These are phyloP conservation scores for Metellina segmentata DNA, from an alignment of 2,888 invertebrate species.

Conservation along the genomic window DNA sequence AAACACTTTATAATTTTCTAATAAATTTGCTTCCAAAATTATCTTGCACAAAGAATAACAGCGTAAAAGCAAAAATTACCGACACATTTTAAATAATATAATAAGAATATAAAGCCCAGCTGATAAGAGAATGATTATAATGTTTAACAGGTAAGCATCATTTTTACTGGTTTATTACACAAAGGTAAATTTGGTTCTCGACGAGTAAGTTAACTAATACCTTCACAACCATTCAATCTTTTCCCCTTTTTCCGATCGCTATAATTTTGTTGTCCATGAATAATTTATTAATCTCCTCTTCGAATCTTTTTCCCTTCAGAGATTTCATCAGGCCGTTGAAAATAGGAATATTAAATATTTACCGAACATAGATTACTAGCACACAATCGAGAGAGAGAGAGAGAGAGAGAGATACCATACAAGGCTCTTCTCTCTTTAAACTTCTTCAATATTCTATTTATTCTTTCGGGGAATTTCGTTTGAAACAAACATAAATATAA, in stretches of 20 bases:
- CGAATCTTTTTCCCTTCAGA: neutral
- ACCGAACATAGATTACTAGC: neutral
- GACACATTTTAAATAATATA: neutral
- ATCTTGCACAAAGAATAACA: no score
- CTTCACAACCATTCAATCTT: neutral
- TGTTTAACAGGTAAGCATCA: neutral
- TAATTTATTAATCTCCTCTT: neutral
- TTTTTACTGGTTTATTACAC: neutral
- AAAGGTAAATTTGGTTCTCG: neutral
- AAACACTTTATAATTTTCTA: no score
- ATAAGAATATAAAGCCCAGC: neutral
- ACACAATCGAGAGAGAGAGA: neutral
- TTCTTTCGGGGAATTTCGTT: neutral
- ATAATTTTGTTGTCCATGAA: neutral
- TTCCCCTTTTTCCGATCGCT: neutral
- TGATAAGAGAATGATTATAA: neutral
- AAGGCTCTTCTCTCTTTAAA: neutral
- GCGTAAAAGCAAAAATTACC: no score
- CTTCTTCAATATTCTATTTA: neutral
- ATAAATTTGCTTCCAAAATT: no score
- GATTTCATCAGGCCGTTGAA: neutral
- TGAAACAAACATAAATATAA: no score
- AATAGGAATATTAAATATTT: constrained; percentile 28
- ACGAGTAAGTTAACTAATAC: neutral
- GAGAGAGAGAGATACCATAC: no score